A percentile compares a stretch with the other conserved stretches of the same genome.
Conservation (phyloP, 2,797 vertebrate species). For the Ispidina lecontei region DNA sequence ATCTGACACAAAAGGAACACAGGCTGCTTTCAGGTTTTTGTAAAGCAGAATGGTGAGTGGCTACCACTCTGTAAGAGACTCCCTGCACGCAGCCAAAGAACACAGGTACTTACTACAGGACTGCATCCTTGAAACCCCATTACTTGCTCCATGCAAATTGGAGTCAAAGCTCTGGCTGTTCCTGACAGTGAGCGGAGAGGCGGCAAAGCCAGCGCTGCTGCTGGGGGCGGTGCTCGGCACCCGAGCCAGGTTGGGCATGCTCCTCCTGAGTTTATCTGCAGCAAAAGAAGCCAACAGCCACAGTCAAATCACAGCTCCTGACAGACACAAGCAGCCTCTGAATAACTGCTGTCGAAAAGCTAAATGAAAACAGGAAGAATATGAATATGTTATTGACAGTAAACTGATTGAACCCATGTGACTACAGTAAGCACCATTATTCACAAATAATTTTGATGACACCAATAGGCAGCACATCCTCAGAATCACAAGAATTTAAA, state of each 20-base stretch:
- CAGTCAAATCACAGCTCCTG: not conserved
- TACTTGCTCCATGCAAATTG: conserved; percentile 83
- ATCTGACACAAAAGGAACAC: not conserved
- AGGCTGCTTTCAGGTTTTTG: not conserved
- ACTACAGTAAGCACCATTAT: not conserved
- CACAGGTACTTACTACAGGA: conserved; percentile 88
- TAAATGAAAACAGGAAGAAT: not conserved
- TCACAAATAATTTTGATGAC: not conserved
- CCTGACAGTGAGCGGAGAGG: conserved; percentile 87
- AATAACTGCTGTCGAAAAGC: not conserved
- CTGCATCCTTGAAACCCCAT: conserved; percentile 89
- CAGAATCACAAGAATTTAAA: not conserved
- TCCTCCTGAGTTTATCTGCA: conserved; percentile 93
- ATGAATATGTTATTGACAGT: not conserved
- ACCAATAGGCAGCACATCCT: not conserved
- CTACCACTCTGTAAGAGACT: accelerated
- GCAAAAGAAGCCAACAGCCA: conserved; percentile 18
- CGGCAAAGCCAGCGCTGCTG: conserved; percentile 79
- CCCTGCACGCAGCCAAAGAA: accelerated
- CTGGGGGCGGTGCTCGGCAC: conserved; percentile 81
- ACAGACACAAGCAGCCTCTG: not conserved
- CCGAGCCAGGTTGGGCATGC: conserved; percentile 92
- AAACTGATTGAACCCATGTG: not conserved
- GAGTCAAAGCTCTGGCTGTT: conserved; percentile 98
- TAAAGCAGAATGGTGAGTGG: not conserved